Conservation (phyloP, 1,140 invertebrate species). For the Paracyclopina nana region DNA sequence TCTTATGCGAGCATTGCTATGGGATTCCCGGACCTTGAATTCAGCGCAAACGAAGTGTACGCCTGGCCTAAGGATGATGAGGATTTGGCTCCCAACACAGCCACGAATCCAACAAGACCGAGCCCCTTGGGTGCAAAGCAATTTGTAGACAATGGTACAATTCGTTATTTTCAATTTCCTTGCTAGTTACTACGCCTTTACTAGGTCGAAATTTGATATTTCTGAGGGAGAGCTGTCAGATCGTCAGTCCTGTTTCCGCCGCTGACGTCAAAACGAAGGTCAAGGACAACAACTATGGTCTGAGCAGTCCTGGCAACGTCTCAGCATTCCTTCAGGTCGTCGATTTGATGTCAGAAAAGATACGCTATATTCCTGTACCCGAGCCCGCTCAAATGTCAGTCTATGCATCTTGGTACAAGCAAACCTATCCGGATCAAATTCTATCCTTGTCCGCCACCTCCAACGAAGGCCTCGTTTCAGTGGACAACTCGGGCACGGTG, state of each 20-base stretch:
- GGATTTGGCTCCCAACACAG: conserved; percentile 4
- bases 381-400: conserved; percentile 20
- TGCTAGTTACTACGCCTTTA: too few species aligned
- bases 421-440: conserved; percentile 5
- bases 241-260: conserved; percentile 28
- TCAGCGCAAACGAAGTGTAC: conserved; percentile 22
- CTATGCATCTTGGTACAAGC: conserved; percentile 23
- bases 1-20: conserved; percentile 30
- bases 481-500: conserved; percentile 37
- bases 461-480: conserved; percentile 34
- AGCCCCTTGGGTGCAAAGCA: too few species aligned
- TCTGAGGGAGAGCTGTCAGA: conserved; percentile 24
- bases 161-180: too few species aligned
- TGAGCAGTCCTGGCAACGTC: conserved; percentile 16
- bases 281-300: neutral
- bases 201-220: conserved; percentile 20
- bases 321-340: conserved; percentile 35
- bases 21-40: conserved; percentile 35
- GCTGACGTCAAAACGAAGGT: conserved; percentile 25
- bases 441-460: conserved; percentile 2
- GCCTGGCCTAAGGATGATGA: conserved; percentile 22
- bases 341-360: conserved; percentile 30
- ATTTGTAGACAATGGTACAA: too few species aligned
- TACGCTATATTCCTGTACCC: conserved; percentile 39
- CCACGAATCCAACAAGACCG: too few species aligned